Conservation (phyloP, 2,113 vertebrate species). For the Tachuris rubrigastra region DNA sequence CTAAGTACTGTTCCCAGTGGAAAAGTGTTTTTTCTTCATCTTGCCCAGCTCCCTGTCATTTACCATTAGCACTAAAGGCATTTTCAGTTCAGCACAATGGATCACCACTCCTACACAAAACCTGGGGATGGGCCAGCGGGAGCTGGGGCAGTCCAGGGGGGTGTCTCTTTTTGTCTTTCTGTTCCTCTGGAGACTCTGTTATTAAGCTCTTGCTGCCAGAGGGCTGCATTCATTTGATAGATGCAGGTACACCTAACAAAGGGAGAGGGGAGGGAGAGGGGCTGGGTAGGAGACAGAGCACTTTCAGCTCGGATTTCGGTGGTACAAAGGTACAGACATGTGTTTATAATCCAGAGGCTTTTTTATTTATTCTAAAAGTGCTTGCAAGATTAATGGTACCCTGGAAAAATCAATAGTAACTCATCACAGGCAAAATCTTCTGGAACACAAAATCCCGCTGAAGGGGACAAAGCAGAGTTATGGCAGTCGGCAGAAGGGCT, state of each 20-base stretch:
- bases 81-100: neutral
- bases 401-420: conserved; percentile 41
- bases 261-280: neutral
- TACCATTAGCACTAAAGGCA: neutral
- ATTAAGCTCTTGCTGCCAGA: neutral
- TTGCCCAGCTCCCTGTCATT: neutral
- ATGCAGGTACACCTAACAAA: neutral
- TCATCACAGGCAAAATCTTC: conserved; percentile 48
- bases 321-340: neutral
- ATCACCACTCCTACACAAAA: neutral
- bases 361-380: neutral
- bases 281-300: neutral
- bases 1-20: neutral
- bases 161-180: neutral
- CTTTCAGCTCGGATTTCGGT: neutral
- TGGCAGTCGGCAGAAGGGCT: neutral
- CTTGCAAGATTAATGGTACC: conserved; percentile 29
- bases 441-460: conserved; percentile 23
- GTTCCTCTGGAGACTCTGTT: neutral
- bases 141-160: neutral
- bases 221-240: neutral
- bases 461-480: conserved; percentile 31
- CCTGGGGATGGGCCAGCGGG: neutral
- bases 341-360: conserved; percentile 11
- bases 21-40: neutral